Conservation (phyloP, 2,888 invertebrate genomes). For the Ypsolopha sequella region DNA sequence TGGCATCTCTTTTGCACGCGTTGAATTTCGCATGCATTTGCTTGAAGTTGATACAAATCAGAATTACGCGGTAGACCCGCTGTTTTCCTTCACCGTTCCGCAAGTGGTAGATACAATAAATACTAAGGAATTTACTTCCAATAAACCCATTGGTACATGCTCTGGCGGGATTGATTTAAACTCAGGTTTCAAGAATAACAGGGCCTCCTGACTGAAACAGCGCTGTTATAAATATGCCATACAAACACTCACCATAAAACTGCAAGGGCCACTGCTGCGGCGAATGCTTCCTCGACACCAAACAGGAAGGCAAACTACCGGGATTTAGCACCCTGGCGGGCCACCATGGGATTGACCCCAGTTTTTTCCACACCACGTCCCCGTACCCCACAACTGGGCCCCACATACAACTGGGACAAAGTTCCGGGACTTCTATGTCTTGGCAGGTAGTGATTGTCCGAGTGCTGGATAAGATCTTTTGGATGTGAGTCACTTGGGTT, state of each 20-base stretch:
- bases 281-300: conserved; percentile 31
- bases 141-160: no score
- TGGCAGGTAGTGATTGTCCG: conserved; percentile 32
- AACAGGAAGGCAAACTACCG: conserved; percentile 41
- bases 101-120: no score
- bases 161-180: no score
- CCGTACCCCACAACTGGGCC: conserved; percentile 58
- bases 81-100: no score
- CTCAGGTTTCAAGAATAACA: no score
- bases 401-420: conserved; percentile 62
- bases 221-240: no score
- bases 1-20: no score
- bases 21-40: no score
- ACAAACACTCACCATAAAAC: conserved; percentile 3
- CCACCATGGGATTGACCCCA: conserved; percentile 54
- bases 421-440: conserved; percentile 29
- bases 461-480: conserved; percentile 53
- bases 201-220: no score
- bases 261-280: conserved; percentile 39
- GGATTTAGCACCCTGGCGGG: conserved; percentile 52
- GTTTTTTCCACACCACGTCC: conserved; percentile 60
- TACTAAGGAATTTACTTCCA: no score
- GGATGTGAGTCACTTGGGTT: conserved; percentile 29
- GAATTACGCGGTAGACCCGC: no score
- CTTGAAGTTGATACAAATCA: no score